Base-by-base conservation (phyloP, 2,888 invertebrate species). In the Isotomurus palustris region DNA sequence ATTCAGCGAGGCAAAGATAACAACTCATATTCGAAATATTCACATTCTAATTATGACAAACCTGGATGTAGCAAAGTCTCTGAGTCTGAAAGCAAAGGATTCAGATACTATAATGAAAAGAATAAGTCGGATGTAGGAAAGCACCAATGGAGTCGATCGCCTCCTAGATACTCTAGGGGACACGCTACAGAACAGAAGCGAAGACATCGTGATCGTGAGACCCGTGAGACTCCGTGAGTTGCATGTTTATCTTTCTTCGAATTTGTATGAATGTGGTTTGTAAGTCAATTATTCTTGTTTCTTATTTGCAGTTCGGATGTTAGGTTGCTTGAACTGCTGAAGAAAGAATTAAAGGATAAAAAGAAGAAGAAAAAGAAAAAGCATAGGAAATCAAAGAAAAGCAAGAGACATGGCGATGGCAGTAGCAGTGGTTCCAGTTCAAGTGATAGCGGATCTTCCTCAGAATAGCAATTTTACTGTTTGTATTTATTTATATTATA, bases 81-180 rank as follows among this genome's bases (percentile, higher is more conserved):
- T 24, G 6, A n/a, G 19, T 14, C 14, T 44, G 44, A 19, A 5
- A 6, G 19, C 21, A 22, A 44, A 5, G 40, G 40, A 5, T 40
- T n/a, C 6, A n/a, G n/a, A n/a, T n/a, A n/a, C n/a, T n/a, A n/a
- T n/a, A 12, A n/a, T 8, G 50, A 3, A 21, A 10, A 24, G 44
- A 44, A 19, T 22, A 19, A 41, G 25, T 14, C 28, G 8, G 58
- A 55, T 21, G 53, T 47, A 19, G 43, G 55, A 2, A 60, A 53
- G 27, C 60, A 64, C 35, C 60, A 66, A 19, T 66, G 66, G 63
- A 68, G 68, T 43, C 48, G 66, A 17, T 63, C 64, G 21, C 68
- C 68, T 1, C 68, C 68, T 14, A 36, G 66, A 12, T 68, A 68
- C 41, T 52, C 66, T 12, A 51, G 68, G 27, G 68, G 64, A 17